Conservation (phyloP, 2,888 invertebrate species). For the Ophioninae sp. region DNA sequence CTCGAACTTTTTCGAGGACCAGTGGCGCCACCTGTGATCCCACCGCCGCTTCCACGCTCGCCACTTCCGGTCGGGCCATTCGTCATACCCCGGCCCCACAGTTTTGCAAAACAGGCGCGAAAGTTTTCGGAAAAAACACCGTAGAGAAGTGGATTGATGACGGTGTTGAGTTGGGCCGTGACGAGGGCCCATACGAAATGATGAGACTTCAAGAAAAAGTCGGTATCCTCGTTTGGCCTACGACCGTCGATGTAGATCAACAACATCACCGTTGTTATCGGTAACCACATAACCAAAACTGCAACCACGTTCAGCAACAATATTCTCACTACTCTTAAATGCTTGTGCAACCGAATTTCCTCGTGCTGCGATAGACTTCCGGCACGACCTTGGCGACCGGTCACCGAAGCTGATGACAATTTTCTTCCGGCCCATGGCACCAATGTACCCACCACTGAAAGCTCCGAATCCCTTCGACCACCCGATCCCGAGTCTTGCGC, state of each 20-base stretch:
- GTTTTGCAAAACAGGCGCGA: slow-evolving; percentile 80
- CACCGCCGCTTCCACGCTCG: slow-evolving; percentile 67
- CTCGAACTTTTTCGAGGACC: slow-evolving; percentile 64
- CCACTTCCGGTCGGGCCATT: slow-evolving; percentile 64
- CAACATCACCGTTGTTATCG: slow-evolving; percentile 82
- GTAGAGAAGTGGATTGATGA: slow-evolving; percentile 83
- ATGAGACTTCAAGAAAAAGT: slow-evolving; percentile 82
- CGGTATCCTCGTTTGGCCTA: slow-evolving; percentile 81
- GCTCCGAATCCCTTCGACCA: slow-evolving; percentile 81
- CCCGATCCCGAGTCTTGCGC: slow-evolving; percentile 65
- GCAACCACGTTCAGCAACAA: slow-evolving; percentile 83
- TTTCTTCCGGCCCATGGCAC: slow-evolving; percentile 81
- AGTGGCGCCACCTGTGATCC: slow-evolving; percentile 55
- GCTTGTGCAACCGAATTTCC: slow-evolving; percentile 82
- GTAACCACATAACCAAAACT: slow-evolving; percentile 84
- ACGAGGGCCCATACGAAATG: slow-evolving; percentile 82
- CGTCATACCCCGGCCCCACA: slow-evolving; percentile 75
- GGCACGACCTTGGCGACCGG: slow-evolving; percentile 77
- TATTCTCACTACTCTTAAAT: slow-evolving; percentile 82
- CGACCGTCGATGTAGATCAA: slow-evolving; percentile 83
- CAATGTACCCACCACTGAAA: slow-evolving; percentile 82
- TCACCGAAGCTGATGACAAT: slow-evolving; percentile 78
- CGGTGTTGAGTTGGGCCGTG: slow-evolving; percentile 82
- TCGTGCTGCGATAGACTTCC: slow-evolving; percentile 82
- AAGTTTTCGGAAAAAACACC: slow-evolving; percentile 83